Evolutionary conservation across 2,797 vertebrate species (phyloP), one percentile per base, ranked within the genome.

Genomic region (Heliangelus exortis): DNA sequence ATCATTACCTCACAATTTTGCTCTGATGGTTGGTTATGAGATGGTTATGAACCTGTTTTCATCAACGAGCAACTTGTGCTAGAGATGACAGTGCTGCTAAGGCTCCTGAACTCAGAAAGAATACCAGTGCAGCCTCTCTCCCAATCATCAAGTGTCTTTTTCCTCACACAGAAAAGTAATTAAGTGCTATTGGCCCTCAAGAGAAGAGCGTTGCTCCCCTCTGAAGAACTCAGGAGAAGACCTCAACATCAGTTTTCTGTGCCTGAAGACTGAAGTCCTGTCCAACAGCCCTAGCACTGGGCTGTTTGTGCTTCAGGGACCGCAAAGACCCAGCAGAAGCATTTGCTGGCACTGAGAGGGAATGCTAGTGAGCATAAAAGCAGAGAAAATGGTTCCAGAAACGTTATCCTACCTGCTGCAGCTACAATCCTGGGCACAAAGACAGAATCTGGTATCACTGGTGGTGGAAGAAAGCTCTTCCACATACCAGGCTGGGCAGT

Each of bases 141-240:
- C 47, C n/a, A 36, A 36, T 18, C 50, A 1, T 11, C 3, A 1
- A 74, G 50, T 3, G 0, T 15, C 0, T 1, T 29, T 55, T 36
- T 45, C 48, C 7, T 22, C 15, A 31, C 9, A 21, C 13, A 9
- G 0, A 84, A 43, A 68, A 18, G 29, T 36, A 26, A 12, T 50
- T 17, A 19, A 47, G 25, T 21, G 12, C n/a, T 41, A n/a, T 25
- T 78, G 48, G 34, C 36, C n/a, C 21, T 68, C 43, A 47, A 0
- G 2, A 47, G 9, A 18, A 6, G 9, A 74, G 15, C 34, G 29
- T 11, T 74, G 36, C n/a, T 68, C 2, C 6, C 18, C 25, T 63
- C 43, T 41, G 36, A 74, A 74, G 21, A 79, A 51, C 12, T 6
- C 28, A 51, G 26, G 2, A 61, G 45, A 51, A 57, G 10, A 15